A percentile compares a stretch with the other conserved stretches of the same genome.
These are phyloP conservation scores for Panthera uncia DNA, from an alignment of 2,113 vertebrate genomes.

Conservation along the genomic window DNA sequence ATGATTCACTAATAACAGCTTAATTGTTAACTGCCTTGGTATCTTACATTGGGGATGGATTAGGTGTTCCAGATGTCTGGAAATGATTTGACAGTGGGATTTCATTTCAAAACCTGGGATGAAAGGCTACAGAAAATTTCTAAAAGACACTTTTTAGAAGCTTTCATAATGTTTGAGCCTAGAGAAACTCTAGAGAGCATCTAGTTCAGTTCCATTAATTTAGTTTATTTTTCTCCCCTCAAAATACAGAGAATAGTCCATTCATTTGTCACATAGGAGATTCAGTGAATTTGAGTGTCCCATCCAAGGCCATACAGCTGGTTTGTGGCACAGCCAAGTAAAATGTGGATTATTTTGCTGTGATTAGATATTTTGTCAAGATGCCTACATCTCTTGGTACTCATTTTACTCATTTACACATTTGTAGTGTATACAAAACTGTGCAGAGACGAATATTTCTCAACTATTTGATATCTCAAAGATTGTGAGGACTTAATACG, in stretches of 20 bases:
- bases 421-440: neutral
- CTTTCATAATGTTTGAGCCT: neutral
- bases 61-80: conserved; percentile 30
- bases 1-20: neutral
- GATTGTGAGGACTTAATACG: neutral
- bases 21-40: neutral
- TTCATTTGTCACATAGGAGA: neutral
- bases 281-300: neutral
- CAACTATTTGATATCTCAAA: neutral
- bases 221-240: neutral
- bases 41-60: neutral
- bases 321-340: neutral
- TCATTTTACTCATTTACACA: neutral
- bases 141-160: neutral
- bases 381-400: neutral
- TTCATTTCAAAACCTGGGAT: conserved; percentile 34
- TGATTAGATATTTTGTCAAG: neutral
- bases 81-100: conserved; percentile 24
- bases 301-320: neutral
- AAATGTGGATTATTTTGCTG: neutral
- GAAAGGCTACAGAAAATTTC: neutral
- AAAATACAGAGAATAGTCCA: neutral
- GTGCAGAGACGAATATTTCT: neutral
- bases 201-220: neutral
- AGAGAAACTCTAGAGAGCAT: neutral